Evolutionary conservation across 2,888 invertebrate genomes (phyloP), one percentile per base, ranked within the genome.

Genomic region (Caenorhabditis japonica): DNA sequence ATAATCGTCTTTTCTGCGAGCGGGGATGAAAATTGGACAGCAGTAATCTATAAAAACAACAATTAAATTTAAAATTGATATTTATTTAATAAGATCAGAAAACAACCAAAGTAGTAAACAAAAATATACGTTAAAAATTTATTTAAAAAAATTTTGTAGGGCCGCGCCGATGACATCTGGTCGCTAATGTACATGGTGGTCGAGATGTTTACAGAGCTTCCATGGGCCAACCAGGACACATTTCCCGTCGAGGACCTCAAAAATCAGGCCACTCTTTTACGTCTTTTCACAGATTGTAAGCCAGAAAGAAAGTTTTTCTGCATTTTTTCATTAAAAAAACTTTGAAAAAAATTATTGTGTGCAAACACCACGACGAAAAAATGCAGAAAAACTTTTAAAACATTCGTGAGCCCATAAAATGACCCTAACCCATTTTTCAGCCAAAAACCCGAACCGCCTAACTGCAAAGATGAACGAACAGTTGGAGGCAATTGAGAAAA

Each of bases 261-360:
- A 15, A 19, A 19, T 4, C 56, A 56, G 21, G 33, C 44, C 0
- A 25, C 44, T 2, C 3, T 56, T 15, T 25, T 56, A 5, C 56
- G 56, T 23, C 13, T 56, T 4, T 56, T 56, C 34, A 34, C 34
- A 15, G 56, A 56, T 23, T 34, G 55, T 55, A 3, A 33, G 43
- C 34, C 21, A 2, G 17, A 19, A 17, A 41, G n/a, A n/a, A n/a
- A n/a, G n/a, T 4, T 41, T 41, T 41, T 41, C 17, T 17, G 21
- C 15, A 21, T 44, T 44, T 23, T 44, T 44, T 44, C 21, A 1
- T 44, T n/a, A n/a, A n/a, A n/a, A n/a, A n/a, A n/a, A n/a, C n/a
- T n/a, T n/a, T n/a, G n/a, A n/a, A n/a, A n/a, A n/a, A n/a, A n/a
- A n/a, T n/a, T n/a, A n/a, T n/a, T n/a, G n/a, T n/a, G n/a, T n/a